phyloP scores from a whole-genome alignment of 2,797 vertebrate species.

The Sphaeramia orbicularis region DNA sequence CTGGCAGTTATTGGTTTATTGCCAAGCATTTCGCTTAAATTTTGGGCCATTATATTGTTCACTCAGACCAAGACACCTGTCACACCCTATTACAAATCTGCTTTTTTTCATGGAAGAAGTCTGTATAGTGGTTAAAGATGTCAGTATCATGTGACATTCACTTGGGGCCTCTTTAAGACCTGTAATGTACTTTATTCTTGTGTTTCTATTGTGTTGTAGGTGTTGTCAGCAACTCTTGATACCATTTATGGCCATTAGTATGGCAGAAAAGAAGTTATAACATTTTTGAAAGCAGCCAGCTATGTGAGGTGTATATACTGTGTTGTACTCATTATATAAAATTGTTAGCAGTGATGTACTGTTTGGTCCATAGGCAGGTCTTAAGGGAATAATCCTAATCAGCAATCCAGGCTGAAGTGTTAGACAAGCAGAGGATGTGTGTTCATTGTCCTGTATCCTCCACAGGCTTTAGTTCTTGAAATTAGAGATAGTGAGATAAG shows the following conservation, averaged over 20 bases:
- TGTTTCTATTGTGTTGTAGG: not conserved
- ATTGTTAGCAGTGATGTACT: not conserved
- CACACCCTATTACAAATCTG: not conserved
- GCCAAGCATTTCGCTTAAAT: not conserved
- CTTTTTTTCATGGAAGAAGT: not conserved
- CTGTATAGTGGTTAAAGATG: too few species aligned
- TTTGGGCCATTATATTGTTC: not conserved
- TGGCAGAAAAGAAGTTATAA: too few species aligned
- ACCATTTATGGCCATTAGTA: too few species aligned
- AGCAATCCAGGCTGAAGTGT: slow-evolving; percentile 1
- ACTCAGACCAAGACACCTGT: fast-evolving
- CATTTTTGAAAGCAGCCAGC: too few species aligned
- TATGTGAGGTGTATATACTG: too few species aligned
- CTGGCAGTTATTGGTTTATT: not conserved
- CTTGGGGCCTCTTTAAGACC: not conserved
- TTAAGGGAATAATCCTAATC: not conserved
- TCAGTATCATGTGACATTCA: not conserved
- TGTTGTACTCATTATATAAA: too few species aligned
- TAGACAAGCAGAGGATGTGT: slow-evolving; percentile 13
- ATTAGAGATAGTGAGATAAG: slow-evolving; percentile 11
- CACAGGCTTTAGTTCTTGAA: slow-evolving; percentile 18
- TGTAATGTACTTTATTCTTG: too few species aligned
- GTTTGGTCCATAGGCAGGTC: slow-evolving; percentile 1
- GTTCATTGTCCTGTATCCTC: not conserved
- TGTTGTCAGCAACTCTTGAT: too few species aligned